A percentile compares a stretch with the other conserved stretches of the same genome.
phyloP scores from a whole-genome alignment of 2,113 vertebrate genomes.

The Bungarus multicinctus region DNA sequence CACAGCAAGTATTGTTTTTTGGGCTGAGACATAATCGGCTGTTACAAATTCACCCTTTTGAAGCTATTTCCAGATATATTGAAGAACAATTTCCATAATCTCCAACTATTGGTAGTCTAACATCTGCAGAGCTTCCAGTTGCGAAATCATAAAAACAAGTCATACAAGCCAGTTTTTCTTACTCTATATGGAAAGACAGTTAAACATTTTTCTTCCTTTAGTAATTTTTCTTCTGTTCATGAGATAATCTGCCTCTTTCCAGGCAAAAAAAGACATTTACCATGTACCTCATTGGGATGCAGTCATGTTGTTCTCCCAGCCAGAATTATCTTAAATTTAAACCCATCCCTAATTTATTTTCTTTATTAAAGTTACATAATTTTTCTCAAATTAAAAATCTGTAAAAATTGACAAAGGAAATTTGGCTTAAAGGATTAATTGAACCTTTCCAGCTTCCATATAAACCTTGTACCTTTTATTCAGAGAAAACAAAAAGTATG shows the following conservation, averaged over 20 bases:
- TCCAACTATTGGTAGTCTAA: not conserved
- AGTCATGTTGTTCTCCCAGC: not conserved
- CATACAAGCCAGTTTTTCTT: not conserved
- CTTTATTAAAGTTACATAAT: not conserved
- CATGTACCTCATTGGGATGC: not conserved
- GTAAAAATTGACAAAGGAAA: not conserved
- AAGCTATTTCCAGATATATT: not conserved
- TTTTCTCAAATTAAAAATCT: not conserved
- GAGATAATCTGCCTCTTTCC: not conserved
- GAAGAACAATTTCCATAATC: not conserved
- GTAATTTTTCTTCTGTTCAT: not conserved
- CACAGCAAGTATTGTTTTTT: not conserved
- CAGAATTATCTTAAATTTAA: not conserved
- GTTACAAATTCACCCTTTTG: not conserved
- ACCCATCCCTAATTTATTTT: not conserved
- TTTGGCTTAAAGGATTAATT: not conserved
- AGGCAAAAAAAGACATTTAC: not conserved
- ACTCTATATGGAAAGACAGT: not conserved
- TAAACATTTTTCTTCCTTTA: not conserved
- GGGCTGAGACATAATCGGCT: not conserved
- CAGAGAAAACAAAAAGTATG: not conserved
- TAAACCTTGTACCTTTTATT: not conserved
- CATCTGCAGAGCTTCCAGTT: not conserved
- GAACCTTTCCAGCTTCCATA: not conserved
- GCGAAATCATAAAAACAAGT: not conserved